These are phyloP conservation scores for Neosilurus mollespiculum DNA, from an alignment of 2,797 vertebrate species.

Conservation along the genomic window DNA sequence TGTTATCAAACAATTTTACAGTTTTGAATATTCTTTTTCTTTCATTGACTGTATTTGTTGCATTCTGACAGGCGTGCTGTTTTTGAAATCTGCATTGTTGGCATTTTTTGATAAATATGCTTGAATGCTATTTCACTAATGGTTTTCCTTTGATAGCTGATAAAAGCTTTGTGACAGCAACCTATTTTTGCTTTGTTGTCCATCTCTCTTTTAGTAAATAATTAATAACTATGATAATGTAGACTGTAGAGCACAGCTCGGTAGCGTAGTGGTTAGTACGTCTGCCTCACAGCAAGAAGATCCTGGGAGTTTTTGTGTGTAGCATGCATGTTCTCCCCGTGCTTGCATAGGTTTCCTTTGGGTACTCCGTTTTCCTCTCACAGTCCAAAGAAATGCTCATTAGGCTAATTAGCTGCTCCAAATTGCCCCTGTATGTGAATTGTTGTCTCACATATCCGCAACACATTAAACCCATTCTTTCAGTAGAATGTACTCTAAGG, in stretches of 20 bases:
- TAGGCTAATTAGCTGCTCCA: no score
- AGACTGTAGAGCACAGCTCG: background rate
- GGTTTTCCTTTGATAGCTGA: background rate
- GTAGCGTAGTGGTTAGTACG: no score
- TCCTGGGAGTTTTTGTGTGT: no score
- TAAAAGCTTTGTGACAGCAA: background rate
- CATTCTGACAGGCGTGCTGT: background rate
- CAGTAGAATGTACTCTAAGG: background rate
- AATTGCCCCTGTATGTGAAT: no score
- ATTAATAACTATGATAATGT: background rate
- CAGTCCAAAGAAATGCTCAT: no score
- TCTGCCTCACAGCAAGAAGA: no score
- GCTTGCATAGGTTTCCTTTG: no score
- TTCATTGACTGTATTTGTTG: background rate
- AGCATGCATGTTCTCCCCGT: no score
- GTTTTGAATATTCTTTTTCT: no score
- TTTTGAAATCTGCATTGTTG: background rate
- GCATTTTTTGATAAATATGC: background rate
- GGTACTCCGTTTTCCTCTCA: no score
- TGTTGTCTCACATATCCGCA: conserved; percentile 9
- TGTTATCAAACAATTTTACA: no score
- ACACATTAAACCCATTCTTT: conserved; percentile 8
- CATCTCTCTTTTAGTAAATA: background rate
- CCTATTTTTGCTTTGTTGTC: background rate
- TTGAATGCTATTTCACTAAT: background rate